Evolutionary conservation across 2,113 vertebrate species (phyloP), one percentile per base, ranked within the genome.

Genomic region (Xerus inauris): DNA sequence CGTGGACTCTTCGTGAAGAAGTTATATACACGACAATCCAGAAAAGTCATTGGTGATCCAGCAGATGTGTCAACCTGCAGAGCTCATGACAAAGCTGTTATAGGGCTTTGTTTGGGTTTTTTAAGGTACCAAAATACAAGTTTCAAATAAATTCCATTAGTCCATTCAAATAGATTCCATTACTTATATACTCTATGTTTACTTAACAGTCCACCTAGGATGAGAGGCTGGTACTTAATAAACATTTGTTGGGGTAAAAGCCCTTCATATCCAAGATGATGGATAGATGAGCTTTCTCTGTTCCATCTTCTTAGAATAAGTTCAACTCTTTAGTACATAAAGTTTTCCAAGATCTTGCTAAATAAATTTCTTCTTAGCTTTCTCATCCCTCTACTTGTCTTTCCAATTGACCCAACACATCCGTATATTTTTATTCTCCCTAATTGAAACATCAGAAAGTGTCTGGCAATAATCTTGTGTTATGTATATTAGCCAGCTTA

Each of bases 371-470:
- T 87, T 90, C n/a, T 65, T 83, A 32, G 26, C 12, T 77, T 77
- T 77, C 59, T 86, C 22, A 69, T 22, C 10, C 6, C 19, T 92
- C 5, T 77, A 5, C 5, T 79, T 76, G 6, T 69, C 22, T 94
- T 96, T 30, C 30, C 54, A 11, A 89, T 32, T 3, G 6, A 12
- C 45, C 16, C 8, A 67, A 38, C 38, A 64, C 24, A 57, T 51
- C 10, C 54, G 9, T 64, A 8, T 90, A 47, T 57, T 82, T 89
- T 69, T 87, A 51, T 91, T 87, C 71, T 80, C 65, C 38, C 45
- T 81, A 19, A 5, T 26, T 89, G 79, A 94, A 84, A 87, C 30
- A 77, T 87, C 6, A 93, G 81, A 49, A 93, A 93, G 12, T 83
- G 14, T 45, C 26, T 80, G 17, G 26, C 17, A 38, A 75, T 47